Conservation (phyloP, 2,888 invertebrate species). For the Philonicus albiceps region DNA sequence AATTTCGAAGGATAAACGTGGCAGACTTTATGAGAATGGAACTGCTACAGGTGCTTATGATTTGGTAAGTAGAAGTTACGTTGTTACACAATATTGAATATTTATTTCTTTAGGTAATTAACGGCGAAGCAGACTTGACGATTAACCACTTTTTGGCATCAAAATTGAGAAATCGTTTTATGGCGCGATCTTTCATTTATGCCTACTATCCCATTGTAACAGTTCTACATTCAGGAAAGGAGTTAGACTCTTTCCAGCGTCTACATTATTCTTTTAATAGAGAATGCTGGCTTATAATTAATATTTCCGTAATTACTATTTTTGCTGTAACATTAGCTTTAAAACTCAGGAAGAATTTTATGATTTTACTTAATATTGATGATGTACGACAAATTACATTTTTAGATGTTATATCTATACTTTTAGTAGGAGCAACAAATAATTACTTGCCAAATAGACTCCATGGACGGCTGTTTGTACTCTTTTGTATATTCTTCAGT, state of each 20-base stretch:
- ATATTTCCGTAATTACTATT: not conserved
- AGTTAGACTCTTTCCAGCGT: not conserved
- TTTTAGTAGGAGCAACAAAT: not conserved
- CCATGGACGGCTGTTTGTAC: not conserved
- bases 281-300: not conserved
- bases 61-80: not conserved
- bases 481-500: not conserved
- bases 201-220: not conserved
- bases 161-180: not conserved
- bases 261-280: not conserved
- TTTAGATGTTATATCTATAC: not conserved
- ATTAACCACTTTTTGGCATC: not conserved
- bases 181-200: not conserved
- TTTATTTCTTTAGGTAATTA: not conserved
- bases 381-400: not conserved
- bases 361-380: not conserved
- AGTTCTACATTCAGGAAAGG: not conserved
- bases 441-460: not conserved
- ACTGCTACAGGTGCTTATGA: not conserved
- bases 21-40: not conserved
- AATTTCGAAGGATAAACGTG: not conserved
- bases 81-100: not conserved
- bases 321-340: not conserved
- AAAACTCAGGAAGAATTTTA: no score
- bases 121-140: not conserved